Evolutionary conservation across 2,113 vertebrate species (phyloP).

Genomic region (Fukomys damarensis): DNA sequence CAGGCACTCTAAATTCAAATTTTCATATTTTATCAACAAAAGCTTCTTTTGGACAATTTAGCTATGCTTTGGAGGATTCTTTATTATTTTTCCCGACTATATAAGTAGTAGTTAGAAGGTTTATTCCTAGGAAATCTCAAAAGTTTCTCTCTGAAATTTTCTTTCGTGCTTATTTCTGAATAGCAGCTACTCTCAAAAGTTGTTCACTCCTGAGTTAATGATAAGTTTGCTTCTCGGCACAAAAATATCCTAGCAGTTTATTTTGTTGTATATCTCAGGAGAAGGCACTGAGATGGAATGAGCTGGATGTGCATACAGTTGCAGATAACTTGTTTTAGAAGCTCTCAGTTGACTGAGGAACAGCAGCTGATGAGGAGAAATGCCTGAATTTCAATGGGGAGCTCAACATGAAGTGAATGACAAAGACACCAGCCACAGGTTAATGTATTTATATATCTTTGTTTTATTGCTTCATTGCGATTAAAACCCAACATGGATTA

Average conservation of each 20-base stretch:
- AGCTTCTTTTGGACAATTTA: not conserved
- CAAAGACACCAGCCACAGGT: slow-evolving; percentile 20
- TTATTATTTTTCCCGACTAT: not conserved
- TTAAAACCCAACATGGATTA: slow-evolving; percentile 58
- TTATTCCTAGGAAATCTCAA: slow-evolving; percentile 29
- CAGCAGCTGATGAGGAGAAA: not conserved
- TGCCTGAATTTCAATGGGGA: slow-evolving; percentile 41
- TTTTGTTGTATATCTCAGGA: slow-evolving; percentile 56
- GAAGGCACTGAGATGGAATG: slow-evolving; percentile 5
- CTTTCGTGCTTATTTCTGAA: slow-evolving; percentile 46
- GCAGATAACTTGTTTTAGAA: slow-evolving; percentile 43
- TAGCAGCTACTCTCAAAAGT: slow-evolving; percentile 52
- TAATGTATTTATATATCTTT: not conserved
- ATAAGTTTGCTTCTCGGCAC: slow-evolving; percentile 43
- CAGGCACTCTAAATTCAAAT: not conserved
- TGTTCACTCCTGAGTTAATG: slow-evolving; percentile 58
- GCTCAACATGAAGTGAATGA: slow-evolving; percentile 30
- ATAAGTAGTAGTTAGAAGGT: not conserved
- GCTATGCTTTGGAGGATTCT: not conserved
- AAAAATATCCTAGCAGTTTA: slow-evolving; percentile 54
- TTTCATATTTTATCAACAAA: not conserved
- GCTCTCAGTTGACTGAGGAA: not conserved
- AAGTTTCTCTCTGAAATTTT: slow-evolving; percentile 40
- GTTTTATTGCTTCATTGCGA: slow-evolving; percentile 48
- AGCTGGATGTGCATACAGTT: slow-evolving; percentile 50